These are phyloP conservation scores for Prionailurus viverrinus DNA, from an alignment of 2,113 vertebrate genomes.

Conservation along the genomic window DNA sequence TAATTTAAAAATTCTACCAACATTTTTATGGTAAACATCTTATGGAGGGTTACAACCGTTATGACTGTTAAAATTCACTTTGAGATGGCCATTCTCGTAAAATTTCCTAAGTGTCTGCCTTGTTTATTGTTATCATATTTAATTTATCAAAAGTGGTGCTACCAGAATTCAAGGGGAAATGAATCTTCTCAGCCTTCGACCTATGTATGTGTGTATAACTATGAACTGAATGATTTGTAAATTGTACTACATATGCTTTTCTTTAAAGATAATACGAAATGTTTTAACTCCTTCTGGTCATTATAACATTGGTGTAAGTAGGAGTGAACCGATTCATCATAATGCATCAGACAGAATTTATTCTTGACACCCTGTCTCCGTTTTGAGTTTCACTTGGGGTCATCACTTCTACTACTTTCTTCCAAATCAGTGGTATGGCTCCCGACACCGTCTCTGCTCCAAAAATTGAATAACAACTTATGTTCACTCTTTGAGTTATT, in stretches of 20 bases:
- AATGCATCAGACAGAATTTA: neutral
- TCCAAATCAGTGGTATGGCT: neutral
- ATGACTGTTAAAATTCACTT: conserved; percentile 40
- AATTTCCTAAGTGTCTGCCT: neutral
- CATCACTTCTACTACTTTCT: neutral
- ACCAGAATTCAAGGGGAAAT: neutral
- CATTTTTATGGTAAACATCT: neutral
- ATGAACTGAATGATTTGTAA: neutral
- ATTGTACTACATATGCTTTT: neutral
- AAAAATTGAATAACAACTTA: neutral
- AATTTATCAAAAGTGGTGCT: neutral
- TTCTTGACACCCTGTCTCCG: neutral
- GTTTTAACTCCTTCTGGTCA: neutral
- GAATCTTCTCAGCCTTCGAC: neutral
- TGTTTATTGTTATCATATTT: neutral
- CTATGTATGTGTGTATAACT: neutral
- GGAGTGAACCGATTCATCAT: neutral
- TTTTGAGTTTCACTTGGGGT: neutral
- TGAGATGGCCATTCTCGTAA: neutral
- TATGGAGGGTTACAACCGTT: neutral
- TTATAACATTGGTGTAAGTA: neutral
- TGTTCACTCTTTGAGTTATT: neutral
- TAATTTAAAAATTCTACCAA: neutral
- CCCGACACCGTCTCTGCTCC: neutral
- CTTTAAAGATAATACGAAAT: neutral